Percentiles rank a stretch among this genome's conserved stretches.
Conservation (phyloP, 2,797 vertebrate species). For the Myotis daubentonii region DNA sequence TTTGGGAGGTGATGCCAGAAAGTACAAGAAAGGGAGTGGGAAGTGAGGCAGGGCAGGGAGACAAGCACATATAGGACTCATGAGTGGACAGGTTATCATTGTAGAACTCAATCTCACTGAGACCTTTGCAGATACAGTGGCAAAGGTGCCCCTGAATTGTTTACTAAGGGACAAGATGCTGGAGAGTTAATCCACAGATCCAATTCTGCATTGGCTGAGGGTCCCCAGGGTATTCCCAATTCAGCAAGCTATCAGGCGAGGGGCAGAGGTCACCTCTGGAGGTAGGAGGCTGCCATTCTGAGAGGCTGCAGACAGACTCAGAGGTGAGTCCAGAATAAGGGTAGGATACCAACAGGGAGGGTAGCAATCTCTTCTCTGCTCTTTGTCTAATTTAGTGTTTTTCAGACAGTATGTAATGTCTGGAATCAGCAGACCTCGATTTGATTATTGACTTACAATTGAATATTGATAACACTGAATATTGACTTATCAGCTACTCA, state of each 20-base stretch:
- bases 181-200: neutral
- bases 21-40: neutral
- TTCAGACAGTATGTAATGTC: neutral
- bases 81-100: accelerated
- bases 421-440: neutral
- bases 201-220: neutral
- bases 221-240: neutral
- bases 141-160: neutral
- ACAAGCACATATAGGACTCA: too few species aligned
- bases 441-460: neutral
- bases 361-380: neutral
- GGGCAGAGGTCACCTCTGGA: neutral
- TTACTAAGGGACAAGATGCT: neutral
- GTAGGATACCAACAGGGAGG: neutral
- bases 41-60: neutral
- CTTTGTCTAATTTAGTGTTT: neutral
- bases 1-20: neutral
- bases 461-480: neutral
- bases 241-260: neutral
- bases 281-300: neutral
- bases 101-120: neutral
- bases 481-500: neutral
- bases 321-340: neutral
- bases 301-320: neutral
- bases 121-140: neutral